These are phyloP conservation scores for Magallana ariakensis DNA, from an alignment of 1,140 invertebrate species.

Conservation along the genomic window DNA sequence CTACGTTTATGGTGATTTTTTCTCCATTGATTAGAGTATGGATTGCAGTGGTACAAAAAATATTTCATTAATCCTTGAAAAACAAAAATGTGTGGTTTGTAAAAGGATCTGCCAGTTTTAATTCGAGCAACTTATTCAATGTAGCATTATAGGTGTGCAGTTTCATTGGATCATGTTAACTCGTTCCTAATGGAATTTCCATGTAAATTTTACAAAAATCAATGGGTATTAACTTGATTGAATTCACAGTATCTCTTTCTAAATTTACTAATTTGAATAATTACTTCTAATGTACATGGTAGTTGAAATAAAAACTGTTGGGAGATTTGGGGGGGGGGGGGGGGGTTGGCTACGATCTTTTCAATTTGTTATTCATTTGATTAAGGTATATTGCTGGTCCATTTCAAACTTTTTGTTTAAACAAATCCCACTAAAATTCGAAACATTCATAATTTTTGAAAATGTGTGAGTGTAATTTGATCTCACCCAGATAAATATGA, in stretches of 20 bases:
- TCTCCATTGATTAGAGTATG: too few species aligned
- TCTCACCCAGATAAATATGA: neutral
- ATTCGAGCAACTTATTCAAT: neutral
- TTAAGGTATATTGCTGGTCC: neutral
- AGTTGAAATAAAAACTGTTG: neutral
- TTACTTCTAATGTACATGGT: neutral
- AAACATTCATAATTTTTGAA: neutral
- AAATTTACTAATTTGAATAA: constrained; percentile 2
- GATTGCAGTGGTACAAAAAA: too few species aligned
- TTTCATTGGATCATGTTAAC: neutral
- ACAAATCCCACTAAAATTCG: neutral
- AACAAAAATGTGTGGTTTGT: neutral
- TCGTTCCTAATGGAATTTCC: constrained; percentile 21
- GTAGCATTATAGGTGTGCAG: too few species aligned
- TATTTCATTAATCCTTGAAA: too few species aligned
- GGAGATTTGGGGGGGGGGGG: too few species aligned
- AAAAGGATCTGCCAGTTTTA: constrained; percentile 30
- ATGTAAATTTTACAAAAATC: constrained; percentile 30
- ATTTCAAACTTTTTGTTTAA: too few species aligned
- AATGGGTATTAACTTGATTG: constrained; percentile 9
- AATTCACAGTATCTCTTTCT: neutral
- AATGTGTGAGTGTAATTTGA: neutral
- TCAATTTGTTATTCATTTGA: neutral
- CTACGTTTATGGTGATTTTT: too few species aligned
- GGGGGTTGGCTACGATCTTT: too few species aligned